These are phyloP conservation scores for Agelas oroides DNA, from an alignment of 37 sponge, comb jelly and placozoan species.

Conservation along the genomic window DNA sequence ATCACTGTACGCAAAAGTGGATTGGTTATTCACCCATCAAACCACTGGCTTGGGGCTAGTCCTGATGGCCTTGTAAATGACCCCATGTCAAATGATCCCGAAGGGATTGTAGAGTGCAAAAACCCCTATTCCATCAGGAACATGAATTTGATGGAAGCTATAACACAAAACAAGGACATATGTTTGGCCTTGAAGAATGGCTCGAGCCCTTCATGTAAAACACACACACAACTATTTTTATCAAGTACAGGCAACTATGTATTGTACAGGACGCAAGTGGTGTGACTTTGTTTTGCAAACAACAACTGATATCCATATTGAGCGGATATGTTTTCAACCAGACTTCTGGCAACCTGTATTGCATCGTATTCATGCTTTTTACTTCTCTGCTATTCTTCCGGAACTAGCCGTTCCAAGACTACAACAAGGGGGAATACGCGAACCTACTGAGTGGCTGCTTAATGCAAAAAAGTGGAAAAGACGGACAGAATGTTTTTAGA, in stretches of 20 bases:
- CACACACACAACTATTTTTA: conserved; percentile 8
- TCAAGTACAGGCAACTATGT: conserved; percentile 12
- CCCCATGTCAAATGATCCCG: not conserved
- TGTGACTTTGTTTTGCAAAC: conserved; percentile 32
- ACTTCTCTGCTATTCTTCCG: conserved; percentile 18
- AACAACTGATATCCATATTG: not conserved
- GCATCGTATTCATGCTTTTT: not conserved
- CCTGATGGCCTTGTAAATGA: not conserved
- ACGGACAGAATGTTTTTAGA: too few relatives aligned
- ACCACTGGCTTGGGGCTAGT: conserved; percentile 10
- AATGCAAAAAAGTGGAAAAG: not conserved
- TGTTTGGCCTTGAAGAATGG: not conserved
- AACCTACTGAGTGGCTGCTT: conserved; percentile 10
- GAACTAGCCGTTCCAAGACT: conserved; percentile 7
- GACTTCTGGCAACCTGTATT: conserved; percentile 1
- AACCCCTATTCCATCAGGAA: not conserved
- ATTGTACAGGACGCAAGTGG: conserved; percentile 16
- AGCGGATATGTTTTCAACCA: conserved; percentile 12
- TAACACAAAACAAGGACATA: not conserved
- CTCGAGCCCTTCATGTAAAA: not conserved
- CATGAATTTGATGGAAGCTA: not conserved
- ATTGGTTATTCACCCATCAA: not conserved
- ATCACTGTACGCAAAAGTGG: not conserved
- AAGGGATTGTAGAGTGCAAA: conserved; percentile 13
- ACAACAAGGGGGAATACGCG: conserved; percentile 16